phyloP scores from a whole-genome alignment of 2,888 invertebrate genomes.

The Patella ulyssiponensis region DNA sequence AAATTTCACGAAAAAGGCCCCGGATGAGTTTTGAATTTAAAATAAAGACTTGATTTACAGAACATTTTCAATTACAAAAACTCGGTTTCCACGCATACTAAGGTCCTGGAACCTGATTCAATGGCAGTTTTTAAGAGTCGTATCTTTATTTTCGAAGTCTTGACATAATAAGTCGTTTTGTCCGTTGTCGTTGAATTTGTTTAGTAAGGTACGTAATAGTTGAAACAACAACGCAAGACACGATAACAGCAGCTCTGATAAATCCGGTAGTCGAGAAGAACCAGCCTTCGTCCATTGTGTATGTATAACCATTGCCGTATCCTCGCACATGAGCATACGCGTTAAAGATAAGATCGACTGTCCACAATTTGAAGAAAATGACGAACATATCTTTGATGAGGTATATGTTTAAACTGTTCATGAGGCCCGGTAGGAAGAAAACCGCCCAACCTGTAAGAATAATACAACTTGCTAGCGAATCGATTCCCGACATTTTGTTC shows the following conservation, averaged over 20 bases:
- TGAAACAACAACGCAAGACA: background rate
- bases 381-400: background rate
- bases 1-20: no score
- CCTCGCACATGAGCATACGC: background rate
- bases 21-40: no score
- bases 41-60: no score
- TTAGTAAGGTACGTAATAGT: background rate
- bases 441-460: background rate
- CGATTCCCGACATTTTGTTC: background rate
- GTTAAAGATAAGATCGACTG: background rate
- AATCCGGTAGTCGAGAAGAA: background rate
- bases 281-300: background rate
- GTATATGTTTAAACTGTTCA: background rate
- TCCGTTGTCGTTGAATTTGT: background rate
- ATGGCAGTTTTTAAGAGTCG: background rate
- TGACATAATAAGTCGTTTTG: background rate
- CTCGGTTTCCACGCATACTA: no score
- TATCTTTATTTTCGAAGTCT: background rate
- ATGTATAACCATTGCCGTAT: slow-evolving; percentile 3
- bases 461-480: background rate
- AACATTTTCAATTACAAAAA: no score
- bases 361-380: slow-evolving; percentile 1
- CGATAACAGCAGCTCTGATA: background rate
- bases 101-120: background rate
- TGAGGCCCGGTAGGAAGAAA: background rate